Evolutionary conservation across 2,797 vertebrate genomes (phyloP), one percentile per base, ranked within the genome.

Genomic region (Selene dorsalis): DNA sequence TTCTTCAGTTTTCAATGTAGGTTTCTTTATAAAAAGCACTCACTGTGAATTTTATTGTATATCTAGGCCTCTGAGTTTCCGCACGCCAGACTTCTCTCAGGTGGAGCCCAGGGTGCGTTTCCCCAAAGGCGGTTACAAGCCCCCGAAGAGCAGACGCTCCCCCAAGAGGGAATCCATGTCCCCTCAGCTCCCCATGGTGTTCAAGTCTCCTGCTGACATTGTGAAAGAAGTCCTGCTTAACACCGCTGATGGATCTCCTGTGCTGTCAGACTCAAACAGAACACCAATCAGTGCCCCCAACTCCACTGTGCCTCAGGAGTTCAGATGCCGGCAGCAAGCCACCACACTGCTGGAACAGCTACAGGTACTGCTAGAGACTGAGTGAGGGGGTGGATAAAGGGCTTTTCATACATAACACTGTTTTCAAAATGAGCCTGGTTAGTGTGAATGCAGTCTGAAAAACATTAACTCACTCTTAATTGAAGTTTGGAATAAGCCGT

Each of bases 141-240:
- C 96, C 0, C 97, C 97, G 0, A 96, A 93, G 84, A 94, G 96
- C 80, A 90, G 84, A n/a, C 64, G 3, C 4, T 71, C 75, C 0
- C 67, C 72, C 2, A 52, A 63, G 6, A 79, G 69, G 26, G 73
- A 61, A 13, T 72, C 80, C n/a, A 59, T 81, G 17, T 80, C 73
- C 1, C 45, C 85, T 0, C 67, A 63, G 2, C 76, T 82, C 45
- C 94, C 94, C 0, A 7, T 96, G 2, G 75, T 95, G 68, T 96
- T 95, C 88, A 97, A 96, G 75, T 98, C 98, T 0, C 96, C 97
- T 0, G 97, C 96, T 0, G 97, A 98, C 65, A 97, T 97, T 3
- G 96, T 97, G 0, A 95, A 86, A 30, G 97, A 97, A 80, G 96
- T 97, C 17, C 90, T 98, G 32, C 73, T 96, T 79, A 95, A 94